Conservation (phyloP, 2,113 vertebrate species). For the Donacobius atricapilla region DNA sequence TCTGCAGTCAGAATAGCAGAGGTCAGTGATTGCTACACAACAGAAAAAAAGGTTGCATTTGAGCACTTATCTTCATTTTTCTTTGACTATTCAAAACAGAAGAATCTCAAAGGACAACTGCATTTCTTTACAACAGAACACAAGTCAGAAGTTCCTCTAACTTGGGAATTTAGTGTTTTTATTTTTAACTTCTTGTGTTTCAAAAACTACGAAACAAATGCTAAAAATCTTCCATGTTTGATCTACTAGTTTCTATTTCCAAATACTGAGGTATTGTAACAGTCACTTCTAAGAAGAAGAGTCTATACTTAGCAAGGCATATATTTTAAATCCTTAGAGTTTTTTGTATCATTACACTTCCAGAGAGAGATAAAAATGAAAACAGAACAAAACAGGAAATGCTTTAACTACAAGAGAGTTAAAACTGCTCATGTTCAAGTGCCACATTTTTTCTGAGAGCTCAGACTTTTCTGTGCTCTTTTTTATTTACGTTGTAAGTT, state of each 20-base stretch:
- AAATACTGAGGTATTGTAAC: not conserved
- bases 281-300: not conserved
- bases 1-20: not conserved
- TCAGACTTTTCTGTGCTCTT: not conserved
- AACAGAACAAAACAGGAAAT: constrained; percentile 32
- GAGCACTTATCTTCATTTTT: not conserved
- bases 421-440: not conserved
- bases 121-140: not conserved
- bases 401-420: not conserved
- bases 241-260: not conserved
- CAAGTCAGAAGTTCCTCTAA: not conserved
- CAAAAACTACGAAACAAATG: not conserved
- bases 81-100: not conserved
- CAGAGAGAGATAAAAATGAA: not conserved
- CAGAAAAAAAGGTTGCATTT: not conserved
- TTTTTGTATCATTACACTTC: not conserved
- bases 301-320: not conserved
- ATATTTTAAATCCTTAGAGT: not conserved
- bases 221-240: not conserved
- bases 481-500: not conserved
- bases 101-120: not conserved
- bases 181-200: not conserved
- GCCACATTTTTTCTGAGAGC: not conserved
- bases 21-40: not conserved
- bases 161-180: not conserved